Conservation (phyloP, 2,113 vertebrate genomes). For the Tenebrosternarchus preto region DNA sequence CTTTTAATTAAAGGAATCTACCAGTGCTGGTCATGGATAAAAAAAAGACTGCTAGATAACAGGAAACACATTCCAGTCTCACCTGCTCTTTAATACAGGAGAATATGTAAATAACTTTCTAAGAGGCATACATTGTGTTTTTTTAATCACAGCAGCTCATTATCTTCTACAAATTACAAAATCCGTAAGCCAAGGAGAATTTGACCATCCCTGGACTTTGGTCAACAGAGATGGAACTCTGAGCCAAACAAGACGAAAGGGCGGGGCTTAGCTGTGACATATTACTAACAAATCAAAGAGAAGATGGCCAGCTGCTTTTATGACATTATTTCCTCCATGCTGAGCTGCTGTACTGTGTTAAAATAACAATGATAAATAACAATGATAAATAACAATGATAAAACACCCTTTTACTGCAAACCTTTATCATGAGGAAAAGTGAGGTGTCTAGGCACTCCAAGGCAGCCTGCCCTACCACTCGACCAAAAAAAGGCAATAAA, state of each 20-base stretch:
- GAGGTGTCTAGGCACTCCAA: background rate
- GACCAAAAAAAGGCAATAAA: background rate
- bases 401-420: too few relatives aligned
- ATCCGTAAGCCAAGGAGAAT: background rate
- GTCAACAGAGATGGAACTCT: background rate
- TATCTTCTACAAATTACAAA: background rate
- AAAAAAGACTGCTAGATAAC: background rate
- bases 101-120: slow-evolving; percentile 33
- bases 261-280: background rate
- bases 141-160: background rate
- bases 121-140: background rate
- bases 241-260: background rate
- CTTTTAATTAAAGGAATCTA: too few relatives aligned
- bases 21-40: background rate
- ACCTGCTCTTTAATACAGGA: background rate
- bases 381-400: too few relatives aligned
- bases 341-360: background rate
- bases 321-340: slow-evolving; percentile 8
- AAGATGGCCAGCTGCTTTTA: background rate
- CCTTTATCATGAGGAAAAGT: too few relatives aligned
- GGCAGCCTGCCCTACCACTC: slow-evolving; percentile 34
- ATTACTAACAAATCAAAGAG: background rate
- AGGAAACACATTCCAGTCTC: slow-evolving; percentile 4
- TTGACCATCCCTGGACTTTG: background rate
- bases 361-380: background rate